These are phyloP conservation scores for Nyctalus aviator DNA, from an alignment of 2,797 vertebrate species.

Conservation along the genomic window DNA sequence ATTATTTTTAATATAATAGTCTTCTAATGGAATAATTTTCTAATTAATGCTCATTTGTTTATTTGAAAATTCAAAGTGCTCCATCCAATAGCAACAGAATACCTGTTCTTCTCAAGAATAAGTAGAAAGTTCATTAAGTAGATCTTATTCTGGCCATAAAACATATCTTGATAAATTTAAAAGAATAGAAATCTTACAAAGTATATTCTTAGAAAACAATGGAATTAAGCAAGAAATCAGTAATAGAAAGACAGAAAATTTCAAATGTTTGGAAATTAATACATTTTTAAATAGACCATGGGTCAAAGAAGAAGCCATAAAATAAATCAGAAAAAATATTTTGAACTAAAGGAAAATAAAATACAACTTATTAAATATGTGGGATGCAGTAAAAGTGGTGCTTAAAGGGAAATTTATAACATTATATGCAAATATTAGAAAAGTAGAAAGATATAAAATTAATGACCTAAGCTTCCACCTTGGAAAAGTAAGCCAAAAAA, in stretches of 20 bases:
- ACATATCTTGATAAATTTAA: not conserved
- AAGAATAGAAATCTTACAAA: slow-evolving; percentile 17
- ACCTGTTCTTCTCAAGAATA: not conserved
- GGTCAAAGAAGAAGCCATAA: not conserved
- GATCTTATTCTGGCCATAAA: not conserved
- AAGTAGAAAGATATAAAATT: slow-evolving; percentile 44
- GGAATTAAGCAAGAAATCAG: slow-evolving; percentile 35
- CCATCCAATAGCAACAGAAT: not conserved
- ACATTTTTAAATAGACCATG: not conserved
- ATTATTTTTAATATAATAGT: not conserved
- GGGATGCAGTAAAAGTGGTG: not conserved
- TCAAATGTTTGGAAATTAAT: slow-evolving; percentile 50
- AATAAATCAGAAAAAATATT: slow-evolving; percentile 32
- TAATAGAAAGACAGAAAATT: slow-evolving; percentile 28
- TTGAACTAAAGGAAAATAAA: slow-evolving; percentile 44
- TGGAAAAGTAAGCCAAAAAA: slow-evolving; percentile 30
- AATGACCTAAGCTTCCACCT: not conserved
- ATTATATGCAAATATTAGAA: not conserved
- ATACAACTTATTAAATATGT: slow-evolving; percentile 1
- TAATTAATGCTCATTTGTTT: slow-evolving; percentile 29
- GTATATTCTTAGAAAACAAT: not conserved
- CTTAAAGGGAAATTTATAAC: not conserved
- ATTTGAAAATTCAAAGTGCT: slow-evolving; percentile 41
- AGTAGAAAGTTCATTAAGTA: not conserved
- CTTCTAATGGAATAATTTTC: not conserved